phyloP scores from a whole-genome alignment of 2,888 invertebrate genomes.

The Scrobipalpa atriplicella region DNA sequence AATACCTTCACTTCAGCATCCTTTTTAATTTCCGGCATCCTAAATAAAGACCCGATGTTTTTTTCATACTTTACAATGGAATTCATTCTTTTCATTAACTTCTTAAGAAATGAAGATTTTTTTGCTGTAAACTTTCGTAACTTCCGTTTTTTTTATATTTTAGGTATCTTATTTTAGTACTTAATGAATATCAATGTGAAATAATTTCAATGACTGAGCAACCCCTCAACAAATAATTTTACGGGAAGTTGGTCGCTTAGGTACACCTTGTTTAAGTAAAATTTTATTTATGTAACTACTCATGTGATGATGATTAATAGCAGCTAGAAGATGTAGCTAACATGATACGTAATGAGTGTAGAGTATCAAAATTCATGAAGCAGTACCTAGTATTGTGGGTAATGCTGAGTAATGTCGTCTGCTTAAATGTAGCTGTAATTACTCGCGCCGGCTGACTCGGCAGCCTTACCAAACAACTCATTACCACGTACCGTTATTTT shows the following conservation, averaged over 20 bases:
- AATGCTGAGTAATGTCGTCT: conserved; percentile 35
- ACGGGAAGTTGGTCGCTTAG: too few relatives aligned
- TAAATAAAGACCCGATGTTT: conserved; percentile 6
- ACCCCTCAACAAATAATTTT: too few relatives aligned
- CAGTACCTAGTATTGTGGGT: conserved; percentile 31
- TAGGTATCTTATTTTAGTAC: too few relatives aligned
- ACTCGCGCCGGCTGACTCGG: conserved; percentile 29
- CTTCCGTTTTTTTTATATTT: too few relatives aligned
- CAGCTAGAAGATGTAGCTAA: too few relatives aligned
- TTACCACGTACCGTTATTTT: not conserved
- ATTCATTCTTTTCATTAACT: not conserved
- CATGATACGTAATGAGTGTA: conserved; percentile 24
- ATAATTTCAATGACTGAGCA: too few relatives aligned
- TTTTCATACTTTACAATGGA: not conserved
- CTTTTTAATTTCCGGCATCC: conserved; percentile 22
- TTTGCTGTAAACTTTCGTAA: too few relatives aligned
- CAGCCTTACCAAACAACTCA: not conserved
- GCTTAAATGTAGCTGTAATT: conserved; percentile 34
- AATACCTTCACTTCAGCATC: not conserved
- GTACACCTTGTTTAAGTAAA: too few relatives aligned
- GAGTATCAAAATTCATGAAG: conserved; percentile 40
- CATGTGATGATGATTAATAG: too few relatives aligned
- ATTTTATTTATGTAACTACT: too few relatives aligned
- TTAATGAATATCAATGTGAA: too few relatives aligned
- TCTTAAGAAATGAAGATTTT: not conserved